Percentiles rank a stretch among this genome's conserved stretches.
These are phyloP conservation scores for Microctonus brassicae DNA, from an alignment of 2,888 invertebrate species.

Conservation along the genomic window DNA sequence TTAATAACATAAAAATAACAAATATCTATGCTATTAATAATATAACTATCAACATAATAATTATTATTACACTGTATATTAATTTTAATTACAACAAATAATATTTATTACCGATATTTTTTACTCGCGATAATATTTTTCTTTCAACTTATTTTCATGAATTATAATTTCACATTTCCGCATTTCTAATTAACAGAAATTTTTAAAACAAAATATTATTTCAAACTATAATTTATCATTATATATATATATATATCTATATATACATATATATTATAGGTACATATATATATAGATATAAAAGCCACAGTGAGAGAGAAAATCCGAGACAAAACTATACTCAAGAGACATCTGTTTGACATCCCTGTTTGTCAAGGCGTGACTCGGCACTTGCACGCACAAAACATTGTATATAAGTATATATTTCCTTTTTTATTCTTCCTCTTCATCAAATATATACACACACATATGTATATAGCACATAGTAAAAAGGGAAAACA, in stretches of 20 bases:
- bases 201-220: not conserved
- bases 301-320: not conserved
- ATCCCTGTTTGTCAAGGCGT: slow-evolving; percentile 70
- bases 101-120: too few species aligned
- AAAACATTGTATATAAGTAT: slow-evolving; percentile 35
- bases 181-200: not conserved
- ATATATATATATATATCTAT: not conserved
- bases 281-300: not conserved
- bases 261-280: not conserved
- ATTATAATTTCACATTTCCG: not conserved
- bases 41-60: too few species aligned
- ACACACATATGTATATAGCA: too few species aligned
- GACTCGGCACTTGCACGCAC: slow-evolving; percentile 68
- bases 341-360: slow-evolving; percentile 68
- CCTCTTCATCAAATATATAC: not conserved
- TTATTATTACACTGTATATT: too few species aligned
- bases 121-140: not conserved
- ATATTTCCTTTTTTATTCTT: slow-evolving; percentile 21
- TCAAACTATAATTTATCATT: not conserved
- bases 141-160: not conserved
- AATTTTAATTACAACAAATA: too few species aligned
- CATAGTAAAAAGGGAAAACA: not conserved
- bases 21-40: too few species aligned
- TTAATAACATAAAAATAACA: too few species aligned
- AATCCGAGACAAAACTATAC: slow-evolving; percentile 15